phyloP scores from a whole-genome alignment of 2,113 vertebrate species.

The Camelus dromedarius region DNA sequence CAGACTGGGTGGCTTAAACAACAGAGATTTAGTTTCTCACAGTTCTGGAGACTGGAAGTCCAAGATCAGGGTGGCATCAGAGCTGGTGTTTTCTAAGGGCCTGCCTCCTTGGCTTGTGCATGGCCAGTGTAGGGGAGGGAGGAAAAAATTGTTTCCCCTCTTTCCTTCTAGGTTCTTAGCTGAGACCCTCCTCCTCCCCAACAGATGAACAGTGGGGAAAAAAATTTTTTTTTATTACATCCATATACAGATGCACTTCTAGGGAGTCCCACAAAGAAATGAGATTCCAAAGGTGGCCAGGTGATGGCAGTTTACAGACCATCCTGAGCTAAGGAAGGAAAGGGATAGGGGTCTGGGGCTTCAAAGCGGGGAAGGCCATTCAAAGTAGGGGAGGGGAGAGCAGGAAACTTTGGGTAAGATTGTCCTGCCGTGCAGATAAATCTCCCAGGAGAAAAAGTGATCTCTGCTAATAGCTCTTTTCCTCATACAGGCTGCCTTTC shows the following conservation, averaged over 20 bases:
- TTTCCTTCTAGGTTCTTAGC: not conserved
- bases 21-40: not conserved
- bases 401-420: not conserved
- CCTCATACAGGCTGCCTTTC: not conserved
- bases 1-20: not conserved
- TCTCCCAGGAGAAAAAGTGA: not conserved
- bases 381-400: not conserved
- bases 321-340: not conserved
- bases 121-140: not conserved
- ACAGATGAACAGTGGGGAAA: not conserved
- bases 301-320: not conserved
- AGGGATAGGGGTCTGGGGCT: not conserved
- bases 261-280: not conserved
- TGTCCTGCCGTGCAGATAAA: not conserved
- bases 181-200: not conserved
- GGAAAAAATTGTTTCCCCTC: too few relatives aligned
- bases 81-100: not conserved
- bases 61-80: not conserved
- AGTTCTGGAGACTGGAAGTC: not conserved
- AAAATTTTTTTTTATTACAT: not conserved
- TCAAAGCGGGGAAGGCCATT: not conserved
- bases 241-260: too few relatives aligned
- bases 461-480: not conserved
- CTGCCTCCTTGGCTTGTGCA: not conserved
- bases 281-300: not conserved